phyloP scores from a whole-genome alignment of 2,888 invertebrate species.

The Drosophila crucigera region DNA sequence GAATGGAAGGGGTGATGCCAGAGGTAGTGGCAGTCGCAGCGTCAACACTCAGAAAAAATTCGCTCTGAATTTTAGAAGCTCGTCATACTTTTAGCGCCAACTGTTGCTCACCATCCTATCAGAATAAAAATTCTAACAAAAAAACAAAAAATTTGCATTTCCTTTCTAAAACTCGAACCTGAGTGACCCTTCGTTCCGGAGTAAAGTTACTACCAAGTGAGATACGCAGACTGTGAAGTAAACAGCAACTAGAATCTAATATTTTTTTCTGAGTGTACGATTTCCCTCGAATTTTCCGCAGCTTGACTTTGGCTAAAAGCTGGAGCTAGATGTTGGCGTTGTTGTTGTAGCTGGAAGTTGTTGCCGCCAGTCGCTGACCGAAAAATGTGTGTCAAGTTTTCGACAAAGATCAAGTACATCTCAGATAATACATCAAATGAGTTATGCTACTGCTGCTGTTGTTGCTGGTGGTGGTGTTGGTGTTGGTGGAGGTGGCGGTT shows the following conservation, averaged over 20 bases:
- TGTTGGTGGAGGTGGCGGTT: slow-evolving; percentile 17
- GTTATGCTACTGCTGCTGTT: slow-evolving; percentile 21
- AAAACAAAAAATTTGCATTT: background rate
- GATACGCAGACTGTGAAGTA: background rate
- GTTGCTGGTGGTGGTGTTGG: slow-evolving; percentile 11
- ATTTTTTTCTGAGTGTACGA: slow-evolving; percentile 37
- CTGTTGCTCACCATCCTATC: background rate
- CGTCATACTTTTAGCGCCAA: background rate
- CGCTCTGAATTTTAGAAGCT: background rate
- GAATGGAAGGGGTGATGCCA: slow-evolving; percentile 24
- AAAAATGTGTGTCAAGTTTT: slow-evolving; percentile 83
- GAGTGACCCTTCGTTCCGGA: background rate
- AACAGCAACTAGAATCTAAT: background rate
- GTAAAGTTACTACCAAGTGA: background rate
- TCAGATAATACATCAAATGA: slow-evolving; percentile 69
- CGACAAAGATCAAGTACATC: slow-evolving; percentile 84
- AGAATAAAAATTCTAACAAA: background rate
- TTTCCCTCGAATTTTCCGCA: slow-evolving; percentile 76
- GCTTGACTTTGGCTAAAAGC: slow-evolving; percentile 53
- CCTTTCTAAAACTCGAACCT: background rate
- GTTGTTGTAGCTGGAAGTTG: slow-evolving; percentile 53
- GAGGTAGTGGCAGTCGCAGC: slow-evolving; percentile 1
- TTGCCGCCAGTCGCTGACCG: slow-evolving; percentile 68
- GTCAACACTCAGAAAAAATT: background rate
- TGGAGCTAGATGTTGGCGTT: slow-evolving; percentile 37